Conservation (phyloP, 1,140 invertebrate species). For the Drosophila rhopaloa region DNA sequence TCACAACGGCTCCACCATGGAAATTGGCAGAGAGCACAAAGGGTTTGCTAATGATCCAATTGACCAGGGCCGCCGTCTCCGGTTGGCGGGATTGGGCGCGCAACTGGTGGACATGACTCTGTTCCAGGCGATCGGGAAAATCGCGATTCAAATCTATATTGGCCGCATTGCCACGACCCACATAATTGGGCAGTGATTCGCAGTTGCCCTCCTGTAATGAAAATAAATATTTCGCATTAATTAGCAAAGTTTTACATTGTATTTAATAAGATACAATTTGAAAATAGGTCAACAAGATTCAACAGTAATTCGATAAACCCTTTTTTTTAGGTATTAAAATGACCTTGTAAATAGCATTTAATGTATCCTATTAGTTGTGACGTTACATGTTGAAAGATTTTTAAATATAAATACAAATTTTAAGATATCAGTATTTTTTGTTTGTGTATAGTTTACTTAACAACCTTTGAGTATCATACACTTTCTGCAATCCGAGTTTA, state of each 20-base stretch:
- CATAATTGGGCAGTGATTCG: slow-evolving; percentile 87
- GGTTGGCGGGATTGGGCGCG: slow-evolving; percentile 88
- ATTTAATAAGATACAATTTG: too few species aligned
- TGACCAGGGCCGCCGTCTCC: slow-evolving; percentile 97
- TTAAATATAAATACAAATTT: too few species aligned
- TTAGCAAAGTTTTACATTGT: not conserved
- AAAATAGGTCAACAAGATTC: too few species aligned
- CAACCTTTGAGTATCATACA: too few species aligned
- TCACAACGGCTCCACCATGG: slow-evolving; percentile 96
- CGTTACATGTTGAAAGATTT: too few species aligned
- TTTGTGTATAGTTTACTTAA: too few species aligned
- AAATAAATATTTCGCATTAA: not conserved
- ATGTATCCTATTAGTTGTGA: too few species aligned
- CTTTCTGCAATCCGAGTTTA: too few species aligned
- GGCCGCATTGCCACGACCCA: slow-evolving; percentile 92
- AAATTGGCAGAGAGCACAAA: slow-evolving; percentile 97
- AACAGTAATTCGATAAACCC: too few species aligned
- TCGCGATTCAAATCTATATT: slow-evolving; percentile 93
- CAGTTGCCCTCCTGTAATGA: slow-evolving; percentile 91
- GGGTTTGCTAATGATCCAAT: slow-evolving; percentile 92
- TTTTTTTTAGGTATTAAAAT: too few species aligned
- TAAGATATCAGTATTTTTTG: too few species aligned
- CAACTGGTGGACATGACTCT: slow-evolving; percentile 63
- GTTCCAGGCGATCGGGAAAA: slow-evolving; percentile 93
- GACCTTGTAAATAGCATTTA: too few species aligned